These are phyloP conservation scores for Etheostoma perlongum DNA, from an alignment of 2,797 vertebrate genomes.

Conservation along the genomic window DNA sequence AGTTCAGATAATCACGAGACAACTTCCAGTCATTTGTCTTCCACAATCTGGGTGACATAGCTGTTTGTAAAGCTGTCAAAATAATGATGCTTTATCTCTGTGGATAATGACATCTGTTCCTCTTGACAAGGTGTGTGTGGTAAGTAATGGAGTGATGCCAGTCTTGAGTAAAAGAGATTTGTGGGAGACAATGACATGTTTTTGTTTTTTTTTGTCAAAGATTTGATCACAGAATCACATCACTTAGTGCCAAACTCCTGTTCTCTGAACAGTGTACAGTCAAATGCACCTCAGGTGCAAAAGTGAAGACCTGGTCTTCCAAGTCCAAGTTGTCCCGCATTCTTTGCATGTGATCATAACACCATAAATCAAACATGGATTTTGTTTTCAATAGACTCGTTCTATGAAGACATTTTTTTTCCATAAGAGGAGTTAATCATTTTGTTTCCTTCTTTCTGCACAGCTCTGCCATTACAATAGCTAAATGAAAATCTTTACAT, in stretches of 20 bases:
- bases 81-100: conserved; percentile 74
- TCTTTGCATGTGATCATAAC: not conserved
- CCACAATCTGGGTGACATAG: conserved; percentile 48
- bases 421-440: not conserved
- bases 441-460: not conserved
- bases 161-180: conserved; percentile 56
- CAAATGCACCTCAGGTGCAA: not conserved
- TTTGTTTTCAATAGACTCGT: not conserved
- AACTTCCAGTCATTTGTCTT: conserved; percentile 63
- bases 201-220: conserved; percentile 34
- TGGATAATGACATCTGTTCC: conserved; percentile 79
- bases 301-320: not conserved
- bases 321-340: not conserved
- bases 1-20: conserved; percentile 49
- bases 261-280: conserved; percentile 2
- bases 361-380: conserved; percentile 8
- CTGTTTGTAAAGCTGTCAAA: conserved; percentile 79
- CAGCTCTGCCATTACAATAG: conserved; percentile 1
- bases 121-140: conserved; percentile 58
- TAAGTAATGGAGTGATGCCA: conserved; percentile 19
- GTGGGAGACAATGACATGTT: conserved; percentile 27
- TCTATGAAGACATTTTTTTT: not conserved
- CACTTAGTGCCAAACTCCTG: conserved; percentile 26
- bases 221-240: conserved; percentile 47
- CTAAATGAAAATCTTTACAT: conserved; percentile 17